Evolutionary conservation across 2,888 invertebrate species (phyloP), one percentile per base, ranked within the genome.

Genomic region (Archaeoteleia sp.): DNA sequence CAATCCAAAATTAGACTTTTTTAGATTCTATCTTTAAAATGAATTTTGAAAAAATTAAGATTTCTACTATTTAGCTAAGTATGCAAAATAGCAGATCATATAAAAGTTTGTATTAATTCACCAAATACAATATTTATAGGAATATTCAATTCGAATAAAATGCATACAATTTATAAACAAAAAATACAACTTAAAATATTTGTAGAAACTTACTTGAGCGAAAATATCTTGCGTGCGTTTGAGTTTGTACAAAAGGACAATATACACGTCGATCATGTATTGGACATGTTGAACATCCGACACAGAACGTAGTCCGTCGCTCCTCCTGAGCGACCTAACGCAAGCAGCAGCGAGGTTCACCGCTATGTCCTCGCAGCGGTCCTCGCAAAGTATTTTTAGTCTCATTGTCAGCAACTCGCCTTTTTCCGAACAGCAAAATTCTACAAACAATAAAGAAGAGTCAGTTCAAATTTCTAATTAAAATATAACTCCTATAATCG

Each of bases 301-400:
- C 8, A 84, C 74, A 55, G 80, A 81, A 54, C 83, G 80, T 55
- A 85, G 70, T 49, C 81, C 78, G 71, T 84, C 83, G 74, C 80
- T 83, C 53, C 83, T 75, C 32, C 88, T 84, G 54, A 87, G 86
- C 45, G 88, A 87, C 72, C 87, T 86, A 81, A 89, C 87, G 71
- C 90, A 87, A 9, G 88, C 88, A 54, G 87, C 82, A 23, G 88
- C 87, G 62, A 91, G 88, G 66, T 87, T 82, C 54, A 89, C 85
- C 70, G 91, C 91, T 67, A 91, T 85, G 81, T 90, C 90, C 82
- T 88, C 88, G 86, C 89, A 88, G 72, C 88, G 88, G 60, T 89
- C 87, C 75, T 89, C 87, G 74, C 89, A 88, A 71, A 91, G 87
- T 82, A 89, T 89, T 60, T 89, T 89, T 70, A 91, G 86, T 71